Percentiles rank a stretch among this genome's conserved stretches.
Evolutionary conservation across 2,888 invertebrate species (phyloP).

Genomic region (Lampropteryx suffumata): DNA sequence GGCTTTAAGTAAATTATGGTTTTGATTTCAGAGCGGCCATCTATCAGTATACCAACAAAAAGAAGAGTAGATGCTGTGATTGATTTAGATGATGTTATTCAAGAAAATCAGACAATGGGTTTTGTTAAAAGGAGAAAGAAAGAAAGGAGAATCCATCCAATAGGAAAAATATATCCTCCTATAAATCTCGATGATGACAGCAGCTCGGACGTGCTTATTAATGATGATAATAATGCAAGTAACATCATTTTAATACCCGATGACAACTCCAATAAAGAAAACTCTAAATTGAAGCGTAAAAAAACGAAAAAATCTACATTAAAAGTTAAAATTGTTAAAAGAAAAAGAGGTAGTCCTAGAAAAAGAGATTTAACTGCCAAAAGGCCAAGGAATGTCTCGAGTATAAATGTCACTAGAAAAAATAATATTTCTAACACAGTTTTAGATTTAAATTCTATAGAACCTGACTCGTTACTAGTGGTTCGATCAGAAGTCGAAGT

Average conservation of each 20-base stretch:
- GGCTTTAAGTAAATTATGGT: too few species aligned
- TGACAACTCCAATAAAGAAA: slow-evolving; percentile 16
- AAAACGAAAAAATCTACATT: background rate
- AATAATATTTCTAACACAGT: too few species aligned
- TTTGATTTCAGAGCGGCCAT: slow-evolving; percentile 8
- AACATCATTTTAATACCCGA: slow-evolving; percentile 14
- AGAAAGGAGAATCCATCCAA: background rate
- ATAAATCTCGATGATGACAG: slow-evolving; percentile 34
- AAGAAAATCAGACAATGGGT: background rate
- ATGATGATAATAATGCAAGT: slow-evolving; percentile 2
- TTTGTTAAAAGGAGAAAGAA: background rate
- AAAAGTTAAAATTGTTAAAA: background rate
- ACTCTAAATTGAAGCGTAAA: background rate
- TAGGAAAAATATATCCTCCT: slow-evolving; percentile 9
- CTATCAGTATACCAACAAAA: slow-evolving; percentile 26
- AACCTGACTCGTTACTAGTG: too few species aligned
- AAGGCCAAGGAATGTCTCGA: too few species aligned
- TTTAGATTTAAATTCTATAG: too few species aligned
- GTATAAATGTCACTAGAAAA: too few species aligned
- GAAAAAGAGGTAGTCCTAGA: background rate
- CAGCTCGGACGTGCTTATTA: slow-evolving; percentile 4
- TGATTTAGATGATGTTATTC: slow-evolving; percentile 35
- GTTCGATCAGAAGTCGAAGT: background rate
- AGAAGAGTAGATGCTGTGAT: slow-evolving; percentile 37
- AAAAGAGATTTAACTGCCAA: too few species aligned